Evolutionary conservation across 2,113 vertebrate genomes (phyloP).

Genomic region (Talpa occidentalis): DNA sequence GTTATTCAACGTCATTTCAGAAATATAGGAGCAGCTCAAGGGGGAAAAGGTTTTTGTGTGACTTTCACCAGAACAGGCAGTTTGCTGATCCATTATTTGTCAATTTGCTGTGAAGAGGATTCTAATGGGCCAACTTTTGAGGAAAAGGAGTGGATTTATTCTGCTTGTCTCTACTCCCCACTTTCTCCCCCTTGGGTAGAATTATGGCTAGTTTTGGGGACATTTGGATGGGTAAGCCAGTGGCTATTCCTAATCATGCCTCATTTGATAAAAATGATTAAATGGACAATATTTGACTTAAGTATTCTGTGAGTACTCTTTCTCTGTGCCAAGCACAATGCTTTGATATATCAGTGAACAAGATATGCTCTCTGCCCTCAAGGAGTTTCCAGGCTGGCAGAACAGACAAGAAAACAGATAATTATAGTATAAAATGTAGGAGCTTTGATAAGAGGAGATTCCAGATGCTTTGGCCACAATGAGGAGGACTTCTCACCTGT

Average conservation of each 20-base stretch:
- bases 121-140: background rate
- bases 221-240: background rate
- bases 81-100: background rate
- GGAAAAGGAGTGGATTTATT: background rate
- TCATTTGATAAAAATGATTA: conserved; percentile 36
- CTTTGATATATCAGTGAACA: conserved; percentile 1
- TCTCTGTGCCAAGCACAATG: background rate
- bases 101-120: background rate
- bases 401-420: background rate
- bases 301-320: conserved; percentile 47
- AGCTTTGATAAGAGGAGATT: background rate
- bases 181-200: background rate
- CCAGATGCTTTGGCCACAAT: background rate
- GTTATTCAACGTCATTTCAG: conserved; percentile 23
- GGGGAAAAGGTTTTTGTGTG: background rate
- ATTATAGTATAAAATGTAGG: background rate
- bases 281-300: conserved; percentile 60
- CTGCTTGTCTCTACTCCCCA: background rate
- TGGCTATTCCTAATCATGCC: background rate
- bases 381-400: background rate
- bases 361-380: background rate
- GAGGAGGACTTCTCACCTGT: background rate
- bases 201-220: background rate
- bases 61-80: background rate
- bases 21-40: conserved; percentile 18